Base-by-base conservation (phyloP, 2,113 vertebrate species). In the Neomonachus schauinslandi region DNA sequence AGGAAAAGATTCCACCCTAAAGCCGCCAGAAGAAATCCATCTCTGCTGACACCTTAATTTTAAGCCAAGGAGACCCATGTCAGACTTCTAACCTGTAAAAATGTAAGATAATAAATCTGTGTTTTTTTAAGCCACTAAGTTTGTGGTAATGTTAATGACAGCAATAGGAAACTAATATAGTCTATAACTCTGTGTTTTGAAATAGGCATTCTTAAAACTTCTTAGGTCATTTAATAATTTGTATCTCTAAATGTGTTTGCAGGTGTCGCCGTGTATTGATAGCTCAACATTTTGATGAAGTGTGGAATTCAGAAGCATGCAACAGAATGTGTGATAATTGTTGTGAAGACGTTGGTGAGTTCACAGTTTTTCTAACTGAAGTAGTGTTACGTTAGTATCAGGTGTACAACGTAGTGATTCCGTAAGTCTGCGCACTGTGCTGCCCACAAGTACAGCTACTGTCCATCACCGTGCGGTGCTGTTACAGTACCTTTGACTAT, bases 321-420 rank as follows among this genome's bases (percentile, higher is more conserved):
- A 99, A 99, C 98, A 98, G 98, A 97, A 99, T 99, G 99, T 99
- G 99, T 97, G 99, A 99, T 53, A 99, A 99, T 79, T 99, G 99
- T 98, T 98, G 98, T 14, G 98, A 99, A 89, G 98, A 98, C 28
- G 97, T 97, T 57, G 97, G 99, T 99, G 92, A 98, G 99, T 98
- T 53, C 74, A 7, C 15, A 46, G 61, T 72, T 91, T 67, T 28
- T 77, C 51, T 69, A 63, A 87, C 6, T 77, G 74, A 77, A 49
- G 42, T 77, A 77, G 4, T 49, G 15, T 49, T 77, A 18, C 7
- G 18, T 77, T 77, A 49, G 42, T 49, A 16, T 49, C 42, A 49
- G 15, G 42, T 31, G 8, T 77, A 49, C 26, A 9, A 8, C 42
- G 49, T 28, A 77, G 24, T 49, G 46, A 77, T 77, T 42, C 26